Evolutionary conservation across 2,888 invertebrate species (phyloP), one percentile per base, ranked within the genome.

Genomic region (Diploptera punctata): DNA sequence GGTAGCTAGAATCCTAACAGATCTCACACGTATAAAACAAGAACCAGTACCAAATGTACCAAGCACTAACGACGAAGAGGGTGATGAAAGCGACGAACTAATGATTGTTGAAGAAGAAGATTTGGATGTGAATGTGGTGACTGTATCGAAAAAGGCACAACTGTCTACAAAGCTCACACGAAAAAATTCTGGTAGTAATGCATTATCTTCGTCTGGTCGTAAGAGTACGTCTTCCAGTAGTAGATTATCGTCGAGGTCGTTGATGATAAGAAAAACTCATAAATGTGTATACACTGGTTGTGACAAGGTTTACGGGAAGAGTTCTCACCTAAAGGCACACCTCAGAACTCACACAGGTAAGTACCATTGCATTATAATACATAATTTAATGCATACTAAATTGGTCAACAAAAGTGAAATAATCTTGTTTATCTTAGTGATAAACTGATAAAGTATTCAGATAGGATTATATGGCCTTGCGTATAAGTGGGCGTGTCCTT

Each of bases 241-340:
- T n/a, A 75, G 74, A 38, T 71, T 73, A 18, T 74, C 77, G 52
- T 67, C 74, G 19, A 73, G 75, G 61, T 74, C 75, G 38, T 29
- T 71, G 67, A 67, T 77, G 65, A 78, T 76, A 69, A 82, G 86
- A 77, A 88, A 88, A 81, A 83, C 86, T 62, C 89, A 89, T 81
- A 85, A 84, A 80, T 89, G 89, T 81, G 83, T 82, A 54, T 88
- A 87, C 78, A 83, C 85, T 67, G 87, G 86, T 38, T 89, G 89
- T 80, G 85, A 85, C 78, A 89, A 89, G 80, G 86, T 87, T 57
- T 89, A 89, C 80, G 89, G 89, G 52, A 89, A 89, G 81, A 89
- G 88, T 80, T 89, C 89, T 19, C 89, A 89, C 80, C 82, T 89
- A 54, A 89, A 89, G 79, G 89, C 89, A 16, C 89, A 89, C 80